Evolutionary conservation across 2,888 invertebrate genomes (phyloP), one percentile per base, ranked within the genome.

Genomic region (Mimas tiliae): DNA sequence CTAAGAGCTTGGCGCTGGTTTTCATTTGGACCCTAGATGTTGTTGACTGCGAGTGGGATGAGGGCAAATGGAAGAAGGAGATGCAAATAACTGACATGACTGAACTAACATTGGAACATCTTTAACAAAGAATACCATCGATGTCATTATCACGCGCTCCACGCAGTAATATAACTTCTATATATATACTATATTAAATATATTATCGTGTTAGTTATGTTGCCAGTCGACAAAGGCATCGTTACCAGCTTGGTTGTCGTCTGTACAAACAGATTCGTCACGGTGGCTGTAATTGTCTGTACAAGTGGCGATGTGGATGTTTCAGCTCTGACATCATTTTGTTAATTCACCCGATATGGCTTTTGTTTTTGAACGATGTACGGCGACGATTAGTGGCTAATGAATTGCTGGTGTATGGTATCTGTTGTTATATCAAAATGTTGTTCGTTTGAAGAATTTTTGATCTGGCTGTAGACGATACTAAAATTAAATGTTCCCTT

Each of bases 251-350:
- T 50, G 16, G 21, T 16, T 53, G 67, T 55, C 68, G 66, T 7
- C 58, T 58, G 58, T 42, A 19, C 58, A 58, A 58, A 58, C 58
- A 58, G 38, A 58, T 58, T 58, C 38, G 58, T 58, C 42, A 58
- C 58, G 58, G 58, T 38, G 58, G 19, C 38, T 58, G 58, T 58
- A 58, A 58, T 64, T 89, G 82, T 90, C 89, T 82, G 76, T 81
- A 84, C 89, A 89, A 88, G 82, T 90, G 90, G 75, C 71, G 72
- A 72, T 70, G 21, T 62, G 74, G 80, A 82, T 84, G 76, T 81
- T 79, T 81, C 71, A 70, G 65, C 67, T 71, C 79, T 90, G 89
- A 90, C 88, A 88, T 90, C 90, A 89, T 67, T 62, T 52, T 62
- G 64, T 68, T 69, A 69, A 69, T 69, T 67, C 67, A 38, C 38